Conservation (phyloP, 2,888 invertebrate species). For the Spisula solida region DNA sequence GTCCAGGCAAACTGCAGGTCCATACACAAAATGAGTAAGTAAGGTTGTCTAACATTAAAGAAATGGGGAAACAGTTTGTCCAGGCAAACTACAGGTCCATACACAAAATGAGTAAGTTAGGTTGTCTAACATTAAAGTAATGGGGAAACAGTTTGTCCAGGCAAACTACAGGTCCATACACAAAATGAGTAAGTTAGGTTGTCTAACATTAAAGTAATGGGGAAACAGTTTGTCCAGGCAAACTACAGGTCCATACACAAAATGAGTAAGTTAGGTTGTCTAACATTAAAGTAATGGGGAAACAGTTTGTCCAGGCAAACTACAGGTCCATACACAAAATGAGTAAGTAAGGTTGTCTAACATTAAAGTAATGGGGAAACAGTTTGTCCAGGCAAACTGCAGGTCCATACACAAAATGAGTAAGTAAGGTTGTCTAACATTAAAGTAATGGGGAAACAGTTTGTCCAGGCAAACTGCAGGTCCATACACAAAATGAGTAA, state of each 20-base stretch:
- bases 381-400: slow-evolving; percentile 78
- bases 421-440: slow-evolving; percentile 66
- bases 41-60: not conserved
- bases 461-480: slow-evolving; percentile 77
- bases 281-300: too few relatives aligned
- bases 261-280: slow-evolving; percentile 75
- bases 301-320: slow-evolving; percentile 78
- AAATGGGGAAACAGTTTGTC: too few relatives aligned
- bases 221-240: too few relatives aligned
- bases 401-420: slow-evolving; percentile 78
- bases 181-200: slow-evolving; percentile 77
- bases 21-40: slow-evolving; percentile 81
- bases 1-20: slow-evolving; percentile 77
- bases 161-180: slow-evolving; percentile 78
- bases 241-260: slow-evolving; percentile 77
- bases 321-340: slow-evolving; percentile 77
- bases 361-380: too few relatives aligned
- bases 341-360: slow-evolving; percentile 73
- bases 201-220: too few relatives aligned
- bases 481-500: slow-evolving; percentile 80
- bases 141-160: too few relatives aligned
- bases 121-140: not conserved
- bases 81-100: slow-evolving; percentile 77
- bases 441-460: too few relatives aligned
- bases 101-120: slow-evolving; percentile 80